Evolutionary conservation across 2,888 invertebrate genomes (phyloP).

Genomic region (Cordilura impudica): DNA sequence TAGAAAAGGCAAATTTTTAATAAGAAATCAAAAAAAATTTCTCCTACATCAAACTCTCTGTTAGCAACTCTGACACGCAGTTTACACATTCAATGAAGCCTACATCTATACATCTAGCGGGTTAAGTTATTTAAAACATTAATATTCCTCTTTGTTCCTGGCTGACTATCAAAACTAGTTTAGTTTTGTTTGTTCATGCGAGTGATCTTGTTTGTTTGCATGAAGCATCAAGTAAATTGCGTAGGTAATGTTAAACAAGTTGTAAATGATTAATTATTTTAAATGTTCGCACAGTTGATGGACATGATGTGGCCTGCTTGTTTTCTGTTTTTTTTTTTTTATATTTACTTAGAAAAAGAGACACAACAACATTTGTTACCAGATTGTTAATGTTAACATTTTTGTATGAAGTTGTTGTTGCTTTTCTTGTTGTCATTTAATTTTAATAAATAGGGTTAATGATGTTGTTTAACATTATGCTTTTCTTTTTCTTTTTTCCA

Average conservation of each 20-base stretch:
- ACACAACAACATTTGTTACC: constrained; percentile 27
- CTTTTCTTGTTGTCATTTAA: constrained; percentile 32
- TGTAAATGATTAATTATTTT: constrained; percentile 60
- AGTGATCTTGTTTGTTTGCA: constrained; percentile 39
- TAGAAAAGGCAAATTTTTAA: too few relatives aligned
- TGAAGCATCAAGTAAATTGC: constrained; percentile 38
- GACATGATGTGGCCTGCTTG: constrained; percentile 44
- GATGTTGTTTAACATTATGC: constrained; percentile 47
- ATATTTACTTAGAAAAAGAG: not conserved
- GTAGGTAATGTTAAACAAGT: constrained; percentile 60
- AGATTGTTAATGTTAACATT: constrained; percentile 42
- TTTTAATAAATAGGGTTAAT: constrained; percentile 47
- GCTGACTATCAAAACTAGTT: constrained; percentile 13
- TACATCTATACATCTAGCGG: constrained; percentile 30
- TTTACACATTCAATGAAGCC: constrained; percentile 3
- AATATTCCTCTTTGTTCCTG: constrained; percentile 19
- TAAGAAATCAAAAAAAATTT: too few relatives aligned
- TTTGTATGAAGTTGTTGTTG: not conserved
- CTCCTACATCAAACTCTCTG: too few relatives aligned
- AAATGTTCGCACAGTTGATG: constrained; percentile 57
- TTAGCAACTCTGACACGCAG: not conserved
- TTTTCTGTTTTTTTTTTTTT: constrained; percentile 10
- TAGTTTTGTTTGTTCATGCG: not conserved
- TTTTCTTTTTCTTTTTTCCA: constrained; percentile 2
- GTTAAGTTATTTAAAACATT: constrained; percentile 46